Evolutionary conservation across 2,888 invertebrate species (phyloP).

Genomic region (Tetanocera ferruginea): DNA sequence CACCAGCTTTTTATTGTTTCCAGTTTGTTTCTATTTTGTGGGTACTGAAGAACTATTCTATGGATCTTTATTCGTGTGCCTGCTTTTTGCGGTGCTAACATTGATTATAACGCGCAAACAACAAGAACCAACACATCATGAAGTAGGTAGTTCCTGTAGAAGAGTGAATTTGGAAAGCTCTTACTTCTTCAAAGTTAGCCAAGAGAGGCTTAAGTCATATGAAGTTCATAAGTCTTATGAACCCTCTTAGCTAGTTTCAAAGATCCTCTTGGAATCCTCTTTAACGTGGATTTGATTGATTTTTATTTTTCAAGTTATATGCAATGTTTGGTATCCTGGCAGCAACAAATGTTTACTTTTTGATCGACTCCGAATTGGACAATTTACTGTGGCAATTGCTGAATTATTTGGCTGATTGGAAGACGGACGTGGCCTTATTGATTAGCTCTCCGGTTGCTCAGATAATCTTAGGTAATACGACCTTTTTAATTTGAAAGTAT

Average conservation of each 20-base stretch:
- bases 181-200: too few species aligned
- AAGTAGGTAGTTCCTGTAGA: neutral
- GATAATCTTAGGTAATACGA: neutral
- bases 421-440: neutral
- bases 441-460: neutral
- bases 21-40: slow-evolving; percentile 4
- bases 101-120: neutral
- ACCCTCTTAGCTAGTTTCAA: too few species aligned
- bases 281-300: neutral
- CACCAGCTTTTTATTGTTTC: slow-evolving; percentile 19
- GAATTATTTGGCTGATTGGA: slow-evolving; percentile 1
- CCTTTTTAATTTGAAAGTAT: too few species aligned
- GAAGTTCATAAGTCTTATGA: too few species aligned
- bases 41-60: neutral
- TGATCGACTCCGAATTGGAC: slow-evolving; percentile 15
- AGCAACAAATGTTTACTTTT: slow-evolving; percentile 3
- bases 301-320: neutral
- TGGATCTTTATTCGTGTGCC: neutral
- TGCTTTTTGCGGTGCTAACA: neutral
- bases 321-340: slow-evolving; percentile 14
- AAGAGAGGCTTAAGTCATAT: too few species aligned
- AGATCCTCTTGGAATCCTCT: too few species aligned
- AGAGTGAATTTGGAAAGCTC: too few species aligned
- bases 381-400: slow-evolving; percentile 9
- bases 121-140: neutral